Evolutionary conservation across 2,888 invertebrate species (phyloP), one percentile per base, ranked within the genome.

Genomic region (Microdon myrmicae): DNA sequence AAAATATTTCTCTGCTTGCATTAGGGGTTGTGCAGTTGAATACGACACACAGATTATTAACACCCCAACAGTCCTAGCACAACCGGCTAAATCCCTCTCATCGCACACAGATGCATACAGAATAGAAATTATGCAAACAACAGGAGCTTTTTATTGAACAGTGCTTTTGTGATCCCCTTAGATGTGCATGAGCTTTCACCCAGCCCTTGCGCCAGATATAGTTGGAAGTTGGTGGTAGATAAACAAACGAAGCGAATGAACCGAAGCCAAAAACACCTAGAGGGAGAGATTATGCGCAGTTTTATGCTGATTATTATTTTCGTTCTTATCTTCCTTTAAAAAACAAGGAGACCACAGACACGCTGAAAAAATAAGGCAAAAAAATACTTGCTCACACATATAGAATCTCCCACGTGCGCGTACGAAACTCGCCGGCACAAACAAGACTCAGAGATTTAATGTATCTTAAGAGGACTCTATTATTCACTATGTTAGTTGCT

Each of bases 121-220:
- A 22, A n/a, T n/a, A n/a, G n/a, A 44, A 39, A 16, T 45, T 51
- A 34, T 51, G 58, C 38, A 59, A 51, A 53, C 17, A 49, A n/a
- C n/a, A n/a, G n/a, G n/a, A 4, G 16, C 16, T 25, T 9, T 4
- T 16, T 8, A 8, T 31, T 16, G 20, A 6, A 12, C 1, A 2
- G 10, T 47, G 58, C 58, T 58, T 58, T 32, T 35, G 26, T 16
- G 12, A 29, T 39, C 39, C 23, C 25, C 9, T 23, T 3, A 29
- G 28, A 10, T 28, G 16, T n/a, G 9, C 3, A 17, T 7, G 31
- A 69, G 68, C 75, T 75, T 75, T 75, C 70, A 71, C 67, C 53
- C 64, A 68, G 68, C 48, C 58, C 60, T 67, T 68, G 68, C 59
- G 53, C 69, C 56, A 71, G 60, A 58, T 60, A 51, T 9, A 20